These are phyloP conservation scores for Amblyopsis rosae DNA, from an alignment of 2,113 vertebrate genomes.

Conservation along the genomic window DNA sequence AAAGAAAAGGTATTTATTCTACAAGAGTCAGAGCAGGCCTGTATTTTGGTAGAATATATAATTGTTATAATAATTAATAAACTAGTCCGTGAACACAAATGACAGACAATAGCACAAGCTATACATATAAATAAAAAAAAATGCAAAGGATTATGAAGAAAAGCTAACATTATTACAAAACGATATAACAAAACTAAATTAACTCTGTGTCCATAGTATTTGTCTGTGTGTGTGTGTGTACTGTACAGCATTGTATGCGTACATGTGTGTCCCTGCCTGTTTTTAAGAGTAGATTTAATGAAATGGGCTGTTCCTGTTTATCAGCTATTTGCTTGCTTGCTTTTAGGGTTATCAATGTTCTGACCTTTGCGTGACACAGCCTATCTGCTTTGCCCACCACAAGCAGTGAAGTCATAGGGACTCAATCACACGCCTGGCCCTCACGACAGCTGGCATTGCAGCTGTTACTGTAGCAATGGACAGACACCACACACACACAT, in stretches of 20 bases:
- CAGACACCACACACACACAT: slow-evolving; percentile 38
- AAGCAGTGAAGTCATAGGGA: slow-evolving; percentile 66
- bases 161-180: neutral
- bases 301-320: slow-evolving; percentile 34
- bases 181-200: neutral
- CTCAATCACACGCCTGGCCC: slow-evolving; percentile 64
- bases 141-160: neutral
- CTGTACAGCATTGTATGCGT: too few relatives aligned
- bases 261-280: slow-evolving; percentile 3
- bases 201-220: too few relatives aligned
- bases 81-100: too few relatives aligned
- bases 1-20: slow-evolving; percentile 60
- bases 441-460: slow-evolving; percentile 64
- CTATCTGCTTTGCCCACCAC: slow-evolving; percentile 68
- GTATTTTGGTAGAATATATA: slow-evolving; percentile 34
- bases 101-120: too few relatives aligned
- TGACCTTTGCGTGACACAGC: slow-evolving; percentile 64
- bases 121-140: too few relatives aligned
- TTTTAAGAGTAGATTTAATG: slow-evolving; percentile 4
- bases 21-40: slow-evolving; percentile 29
- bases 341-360: slow-evolving; percentile 58
- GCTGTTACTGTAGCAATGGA: slow-evolving; percentile 63
- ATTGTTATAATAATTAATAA: neutral
- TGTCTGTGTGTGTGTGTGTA: slow-evolving; percentile 2
- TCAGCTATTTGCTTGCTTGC: slow-evolving; percentile 42